These are phyloP conservation scores for Drosophila diplacantha DNA, from an alignment of 2,888 invertebrate genomes.

Conservation along the genomic window DNA sequence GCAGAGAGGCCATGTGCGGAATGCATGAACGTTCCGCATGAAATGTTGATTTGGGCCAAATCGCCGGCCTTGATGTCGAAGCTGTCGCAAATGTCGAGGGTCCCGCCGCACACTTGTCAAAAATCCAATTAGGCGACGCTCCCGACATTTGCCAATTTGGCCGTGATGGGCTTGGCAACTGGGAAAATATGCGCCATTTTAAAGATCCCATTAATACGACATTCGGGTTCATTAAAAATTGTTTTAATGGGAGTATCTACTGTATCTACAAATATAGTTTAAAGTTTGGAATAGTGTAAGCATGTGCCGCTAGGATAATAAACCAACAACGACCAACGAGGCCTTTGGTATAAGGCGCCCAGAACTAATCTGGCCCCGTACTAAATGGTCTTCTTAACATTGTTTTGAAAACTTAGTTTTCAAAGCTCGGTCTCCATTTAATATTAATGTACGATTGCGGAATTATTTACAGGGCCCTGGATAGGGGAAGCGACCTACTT, in stretches of 20 bases:
- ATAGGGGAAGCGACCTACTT: conserved; percentile 32
- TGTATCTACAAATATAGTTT: not conserved
- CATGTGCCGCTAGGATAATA: not conserved
- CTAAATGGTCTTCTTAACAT: not conserved
- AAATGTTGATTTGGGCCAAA: conserved; percentile 24
- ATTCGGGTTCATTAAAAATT: not conserved
- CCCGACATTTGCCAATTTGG: conserved; percentile 41
- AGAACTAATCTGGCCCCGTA: too few species aligned
- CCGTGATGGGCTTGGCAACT: conserved; percentile 37
- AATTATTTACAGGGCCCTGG: conserved; percentile 28
- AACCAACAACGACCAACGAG: too few species aligned
- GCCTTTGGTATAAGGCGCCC: not conserved
- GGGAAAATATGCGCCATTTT: not conserved
- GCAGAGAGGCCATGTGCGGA: conserved; percentile 6
- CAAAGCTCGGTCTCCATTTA: conserved; percentile 14
- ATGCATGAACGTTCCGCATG: conserved; percentile 19
- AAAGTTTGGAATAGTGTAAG: not conserved
- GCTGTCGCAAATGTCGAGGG: conserved; percentile 21
- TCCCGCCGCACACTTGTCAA: conserved; percentile 49
- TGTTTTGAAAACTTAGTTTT: conserved; percentile 15
- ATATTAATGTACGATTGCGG: conserved; percentile 36
- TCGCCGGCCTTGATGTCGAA: conserved; percentile 23
- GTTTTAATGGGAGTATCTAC: not conserved
- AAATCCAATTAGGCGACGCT: conserved; percentile 59
- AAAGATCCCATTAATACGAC: not conserved